phyloP scores from a whole-genome alignment of 2,113 vertebrate genomes.

The Neopipo cinnamomea region DNA sequence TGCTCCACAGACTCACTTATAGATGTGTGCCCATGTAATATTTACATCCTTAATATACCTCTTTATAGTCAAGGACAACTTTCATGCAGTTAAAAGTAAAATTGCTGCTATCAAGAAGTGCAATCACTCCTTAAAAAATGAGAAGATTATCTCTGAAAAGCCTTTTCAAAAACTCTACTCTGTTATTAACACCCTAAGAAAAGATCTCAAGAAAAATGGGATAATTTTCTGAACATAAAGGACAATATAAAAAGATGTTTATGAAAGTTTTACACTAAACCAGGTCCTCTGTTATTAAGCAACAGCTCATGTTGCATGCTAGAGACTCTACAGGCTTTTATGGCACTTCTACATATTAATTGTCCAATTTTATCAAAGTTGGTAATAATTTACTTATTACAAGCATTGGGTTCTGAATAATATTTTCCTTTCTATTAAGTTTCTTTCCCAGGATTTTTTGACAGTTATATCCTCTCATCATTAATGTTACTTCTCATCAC shows the following conservation, averaged over 20 bases:
- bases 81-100: constrained; percentile 26
- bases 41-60: constrained; percentile 22
- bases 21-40: not conserved
- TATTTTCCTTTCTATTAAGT: constrained; percentile 67
- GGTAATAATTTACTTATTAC: constrained; percentile 70
- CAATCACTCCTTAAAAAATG: constrained; percentile 45
- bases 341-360: constrained; percentile 55
- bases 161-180: constrained; percentile 52
- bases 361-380: constrained; percentile 66
- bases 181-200: constrained; percentile 72
- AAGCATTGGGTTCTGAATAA: constrained; percentile 52
- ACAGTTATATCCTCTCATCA: constrained; percentile 22
- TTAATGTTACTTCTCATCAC: constrained; percentile 59
- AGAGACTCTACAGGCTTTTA: constrained; percentile 1
- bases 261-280: constrained; percentile 37
- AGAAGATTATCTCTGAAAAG: constrained; percentile 67
- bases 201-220: constrained; percentile 62
- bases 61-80: not conserved
- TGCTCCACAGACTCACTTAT: not conserved
- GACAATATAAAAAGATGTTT: constrained; percentile 64
- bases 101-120: constrained; percentile 46
- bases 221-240: constrained; percentile 68
- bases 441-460: constrained; percentile 39
- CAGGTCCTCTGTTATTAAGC: constrained; percentile 63
- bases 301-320: constrained; percentile 56